Base-by-base conservation (phyloP, 2,888 invertebrate genomes). In the Epistrophella euchroma region DNA sequence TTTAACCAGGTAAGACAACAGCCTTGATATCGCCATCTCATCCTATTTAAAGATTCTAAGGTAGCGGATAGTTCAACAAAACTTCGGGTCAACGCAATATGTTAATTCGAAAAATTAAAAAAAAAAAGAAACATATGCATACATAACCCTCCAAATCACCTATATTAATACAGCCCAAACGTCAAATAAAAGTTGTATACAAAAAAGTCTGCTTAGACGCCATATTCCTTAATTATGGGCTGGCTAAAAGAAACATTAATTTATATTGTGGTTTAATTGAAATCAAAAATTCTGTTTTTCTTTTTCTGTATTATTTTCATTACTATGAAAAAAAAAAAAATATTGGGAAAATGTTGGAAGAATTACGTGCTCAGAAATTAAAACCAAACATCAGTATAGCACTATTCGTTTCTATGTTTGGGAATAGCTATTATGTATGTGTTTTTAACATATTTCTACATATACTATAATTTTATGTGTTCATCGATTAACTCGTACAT, bases 241-340 rank as follows among this genome's bases (percentile, higher is more conserved):
- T 50, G 47, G 22, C 32, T 50, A 22, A n/a, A n/a, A 50, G 25
- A 52, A 15, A 52, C 47, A 50, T 50, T 22, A 13, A 25, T 22
- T 52, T 22, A 25, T 52, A 52, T 52, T 25, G 13, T 52, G 13
- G 22, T 52, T 52, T 52, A 52, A 52, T 52, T 52, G 52, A 52
- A 52, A 52, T 52, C 22, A 52, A 52, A 52, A 25, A 50, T 19
- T 50, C 6, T 6, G 22, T 19, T 50, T 47, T 22, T 50, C 11
- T 25, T 52, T 22, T 3, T 13, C 7, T 52, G 15, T 50, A 6
- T 50, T 50, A 9, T 45, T 2, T 7, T 17, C 3, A 1, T 11
- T 40, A 40, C 2, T 35, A 35, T 45, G 7, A 17, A 25, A 15
- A 25, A 52, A 52, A 25, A 15, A 25, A 25, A 25, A 13, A 25